Evolutionary conservation across 2,888 invertebrate genomes (phyloP).

Genomic region (Eristalinus sepulchralis): DNA sequence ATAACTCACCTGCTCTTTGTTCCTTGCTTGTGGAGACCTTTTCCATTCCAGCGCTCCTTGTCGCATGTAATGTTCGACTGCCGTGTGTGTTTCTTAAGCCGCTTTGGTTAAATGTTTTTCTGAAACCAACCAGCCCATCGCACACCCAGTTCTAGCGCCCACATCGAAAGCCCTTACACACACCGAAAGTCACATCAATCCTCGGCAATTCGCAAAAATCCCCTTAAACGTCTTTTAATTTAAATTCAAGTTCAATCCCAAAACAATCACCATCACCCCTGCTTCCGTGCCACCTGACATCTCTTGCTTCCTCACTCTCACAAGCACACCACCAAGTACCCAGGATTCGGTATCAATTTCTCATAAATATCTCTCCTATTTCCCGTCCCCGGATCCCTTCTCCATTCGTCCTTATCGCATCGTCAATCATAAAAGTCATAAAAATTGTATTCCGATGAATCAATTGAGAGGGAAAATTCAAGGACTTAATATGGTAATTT

Average conservation of each 20-base stretch:
- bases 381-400: slow-evolving; percentile 35
- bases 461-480: slow-evolving; percentile 66
- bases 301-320: slow-evolving; percentile 5
- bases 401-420: slow-evolving; percentile 61
- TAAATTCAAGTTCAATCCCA: slow-evolving; percentile 20
- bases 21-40: too few species aligned
- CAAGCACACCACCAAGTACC: slow-evolving; percentile 5
- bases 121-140: too few species aligned
- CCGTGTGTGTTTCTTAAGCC: too few species aligned
- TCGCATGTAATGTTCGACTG: too few species aligned
- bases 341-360: slow-evolving; percentile 60
- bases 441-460: slow-evolving; percentile 71
- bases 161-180: not conserved
- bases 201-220: slow-evolving; percentile 1
- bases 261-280: slow-evolving; percentile 13
- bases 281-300: not conserved
- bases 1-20: too few species aligned
- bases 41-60: too few species aligned
- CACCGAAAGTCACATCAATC: slow-evolving; percentile 5
- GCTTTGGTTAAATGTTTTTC: too few species aligned
- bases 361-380: slow-evolving; percentile 55
- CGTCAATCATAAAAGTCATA: slow-evolving; percentile 70
- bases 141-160: not conserved
- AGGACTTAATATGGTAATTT: slow-evolving; percentile 70
- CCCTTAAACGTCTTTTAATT: slow-evolving; percentile 28